A percentile compares a stretch with the other conserved stretches of the same genome.
Conservation (phyloP, 2,113 vertebrate species). For the Heptranchias perlo region DNA sequence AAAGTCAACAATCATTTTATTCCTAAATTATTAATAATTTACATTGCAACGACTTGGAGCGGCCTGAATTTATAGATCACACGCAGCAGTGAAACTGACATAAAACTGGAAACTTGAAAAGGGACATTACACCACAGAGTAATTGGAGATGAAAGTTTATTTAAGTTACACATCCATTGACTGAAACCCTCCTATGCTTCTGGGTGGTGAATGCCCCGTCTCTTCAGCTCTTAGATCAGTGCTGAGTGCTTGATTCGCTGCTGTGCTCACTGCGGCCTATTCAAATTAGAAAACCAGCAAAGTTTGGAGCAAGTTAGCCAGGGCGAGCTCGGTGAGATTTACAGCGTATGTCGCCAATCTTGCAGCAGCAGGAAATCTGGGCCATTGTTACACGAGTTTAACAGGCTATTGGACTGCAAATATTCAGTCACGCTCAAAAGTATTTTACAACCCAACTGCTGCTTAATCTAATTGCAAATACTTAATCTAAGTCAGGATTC, state of each 20-base stretch:
- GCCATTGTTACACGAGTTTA: not conserved
- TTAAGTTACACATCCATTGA: not conserved
- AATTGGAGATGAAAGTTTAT: not conserved
- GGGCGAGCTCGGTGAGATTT: not conserved
- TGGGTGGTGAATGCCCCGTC: not conserved
- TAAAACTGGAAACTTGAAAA: not conserved
- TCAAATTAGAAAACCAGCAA: not conserved
- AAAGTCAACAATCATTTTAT: not conserved
- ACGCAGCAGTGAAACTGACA: not conserved
- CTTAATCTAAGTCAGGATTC: slow-evolving; percentile 17
- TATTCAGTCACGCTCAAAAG: slow-evolving; percentile 4
- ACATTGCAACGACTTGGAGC: not conserved
- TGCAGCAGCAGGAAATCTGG: too few relatives aligned
- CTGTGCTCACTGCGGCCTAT: not conserved
- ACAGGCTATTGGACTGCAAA: not conserved
- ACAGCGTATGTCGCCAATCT: not conserved
- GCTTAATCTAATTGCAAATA: not conserved
- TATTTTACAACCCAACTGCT: not conserved
- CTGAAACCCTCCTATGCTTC: not conserved
- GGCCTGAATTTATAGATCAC: too few relatives aligned
- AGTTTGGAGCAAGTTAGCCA: not conserved
- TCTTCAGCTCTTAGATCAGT: not conserved
- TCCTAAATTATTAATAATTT: not conserved
- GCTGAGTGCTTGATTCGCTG: not conserved
- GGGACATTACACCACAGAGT: not conserved